Base-by-base conservation (phyloP, 2,797 vertebrate genomes). In the Tiaroga cobitis region DNA sequence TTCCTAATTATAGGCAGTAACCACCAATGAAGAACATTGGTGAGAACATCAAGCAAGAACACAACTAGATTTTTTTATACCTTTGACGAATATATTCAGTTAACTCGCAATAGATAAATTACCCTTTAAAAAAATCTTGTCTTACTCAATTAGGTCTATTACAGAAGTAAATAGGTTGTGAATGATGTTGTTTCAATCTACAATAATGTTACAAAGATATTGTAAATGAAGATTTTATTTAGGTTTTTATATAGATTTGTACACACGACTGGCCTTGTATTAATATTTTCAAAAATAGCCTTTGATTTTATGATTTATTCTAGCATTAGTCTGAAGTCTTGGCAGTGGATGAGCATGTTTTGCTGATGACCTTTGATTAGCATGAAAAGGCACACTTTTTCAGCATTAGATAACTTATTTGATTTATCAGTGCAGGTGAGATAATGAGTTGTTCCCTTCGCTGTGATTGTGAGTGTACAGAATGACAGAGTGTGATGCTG, bases 401-500 rank as follows among this genome's bases (percentile, higher is more conserved):
- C 46, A 39, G 67, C 8, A 32, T 82, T 73, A 73, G 46, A 29
- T 65, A 80, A 67, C 73, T 2, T 6, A 15, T 24, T 79, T 29
- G 76, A 88, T 88, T 79, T 56, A 73, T 70, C 61, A 43, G 65
- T 83, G 34, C 51, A 74, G 87, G 87, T 87, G 79, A 83, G 75
- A 68, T 74, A 68, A 81, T 39, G 84, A 80, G 72, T 83, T 79
- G n/a, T 86, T 85, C 54, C 65, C 16, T 41, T 61, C 4, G 72
- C 80, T 46, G 72, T 88, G 82, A 85, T 74, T 85, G 84, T 54
- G 65, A 85, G 37, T 67, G 7, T 73, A 80, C 75, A 72, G 80
- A 86, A 85, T 80, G 86, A 90, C 82, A 51, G 29, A 63, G 46
- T 61, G 81, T 72, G 86, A 87, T 87, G 41, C 80, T 32, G 61